phyloP scores from a whole-genome alignment of 2,113 vertebrate genomes.

The Oreochromis spilurus region DNA sequence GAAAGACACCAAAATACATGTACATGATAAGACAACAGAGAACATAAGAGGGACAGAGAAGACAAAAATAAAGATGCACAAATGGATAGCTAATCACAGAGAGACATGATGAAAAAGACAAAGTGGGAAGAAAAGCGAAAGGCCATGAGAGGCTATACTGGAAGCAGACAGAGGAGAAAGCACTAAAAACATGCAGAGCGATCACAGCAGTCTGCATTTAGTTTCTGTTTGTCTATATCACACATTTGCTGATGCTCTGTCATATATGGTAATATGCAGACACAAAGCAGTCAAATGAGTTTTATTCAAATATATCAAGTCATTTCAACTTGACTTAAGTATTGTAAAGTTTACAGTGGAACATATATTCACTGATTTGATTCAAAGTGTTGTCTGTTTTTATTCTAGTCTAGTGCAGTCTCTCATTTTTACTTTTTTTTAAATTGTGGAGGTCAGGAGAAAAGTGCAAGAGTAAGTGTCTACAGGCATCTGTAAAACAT shows the following conservation, averaged over 20 bases:
- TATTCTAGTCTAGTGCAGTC: background rate
- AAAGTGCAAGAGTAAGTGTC: background rate
- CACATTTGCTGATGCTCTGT: background rate
- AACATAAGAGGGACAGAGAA: background rate
- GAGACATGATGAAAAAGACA: slow-evolving; percentile 57
- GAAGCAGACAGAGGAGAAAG: slow-evolving; percentile 26
- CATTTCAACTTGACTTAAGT: background rate
- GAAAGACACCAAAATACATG: background rate
- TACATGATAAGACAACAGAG: background rate
- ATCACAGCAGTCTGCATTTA: background rate
- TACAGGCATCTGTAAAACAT: background rate
- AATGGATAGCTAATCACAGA: background rate
- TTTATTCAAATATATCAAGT: background rate
- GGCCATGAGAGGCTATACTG: slow-evolving; percentile 63
- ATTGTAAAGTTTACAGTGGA: background rate
- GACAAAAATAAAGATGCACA: background rate
- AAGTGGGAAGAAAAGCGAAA: slow-evolving; percentile 68
- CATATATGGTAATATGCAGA: background rate
- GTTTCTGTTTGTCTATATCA: background rate
- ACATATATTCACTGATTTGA: background rate
- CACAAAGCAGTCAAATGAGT: background rate
- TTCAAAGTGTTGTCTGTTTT: background rate
- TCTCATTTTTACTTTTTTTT: background rate
- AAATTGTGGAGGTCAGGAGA: no score
- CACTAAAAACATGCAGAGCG: background rate